Conservation (phyloP, 1,140 invertebrate species). For the Probaryconus sp. region DNA sequence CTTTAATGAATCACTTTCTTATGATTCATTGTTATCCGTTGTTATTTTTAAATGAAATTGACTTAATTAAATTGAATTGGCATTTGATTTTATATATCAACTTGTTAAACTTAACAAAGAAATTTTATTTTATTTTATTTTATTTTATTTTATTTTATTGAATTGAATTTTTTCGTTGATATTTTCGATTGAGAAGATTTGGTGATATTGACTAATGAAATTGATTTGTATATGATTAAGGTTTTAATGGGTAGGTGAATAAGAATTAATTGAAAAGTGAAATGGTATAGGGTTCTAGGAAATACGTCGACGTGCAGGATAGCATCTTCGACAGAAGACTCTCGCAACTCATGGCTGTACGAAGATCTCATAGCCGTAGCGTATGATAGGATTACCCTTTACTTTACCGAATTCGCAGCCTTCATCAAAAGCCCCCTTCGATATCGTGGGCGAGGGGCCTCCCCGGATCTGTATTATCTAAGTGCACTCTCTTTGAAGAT, state of each 20-base stretch:
- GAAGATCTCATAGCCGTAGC: conserved; percentile 76
- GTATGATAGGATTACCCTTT: conserved; percentile 79
- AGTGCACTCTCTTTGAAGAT: conserved; percentile 79
- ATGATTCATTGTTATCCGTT: too few species aligned
- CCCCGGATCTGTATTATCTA: conserved; percentile 76
- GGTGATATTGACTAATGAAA: too few species aligned
- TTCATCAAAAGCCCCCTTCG: conserved; percentile 78
- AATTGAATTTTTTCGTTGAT: too few species aligned
- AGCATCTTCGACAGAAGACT: conserved; percentile 54
- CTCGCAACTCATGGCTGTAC: conserved; percentile 54
- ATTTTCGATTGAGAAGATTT: too few species aligned
- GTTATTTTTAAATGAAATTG: too few species aligned
- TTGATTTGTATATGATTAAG: not conserved
- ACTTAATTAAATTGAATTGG: too few species aligned
- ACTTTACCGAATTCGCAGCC: conserved; percentile 78
- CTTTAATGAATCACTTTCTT: conserved; percentile 27
- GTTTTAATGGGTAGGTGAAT: conserved; percentile 12
- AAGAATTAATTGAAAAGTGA: conserved; percentile 40
- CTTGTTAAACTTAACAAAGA: too few species aligned
- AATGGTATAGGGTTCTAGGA: conserved; percentile 15
- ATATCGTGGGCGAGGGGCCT: conserved; percentile 67
- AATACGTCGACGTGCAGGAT: conserved; percentile 45
- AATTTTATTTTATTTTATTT: not conserved
- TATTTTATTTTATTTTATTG: not conserved
- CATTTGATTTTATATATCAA: too few species aligned